Percentiles rank a stretch among this genome's conserved stretches.
These are phyloP conservation scores for Mohoua ochrocephala DNA, from an alignment of 2,113 vertebrate species.

Conservation along the genomic window DNA sequence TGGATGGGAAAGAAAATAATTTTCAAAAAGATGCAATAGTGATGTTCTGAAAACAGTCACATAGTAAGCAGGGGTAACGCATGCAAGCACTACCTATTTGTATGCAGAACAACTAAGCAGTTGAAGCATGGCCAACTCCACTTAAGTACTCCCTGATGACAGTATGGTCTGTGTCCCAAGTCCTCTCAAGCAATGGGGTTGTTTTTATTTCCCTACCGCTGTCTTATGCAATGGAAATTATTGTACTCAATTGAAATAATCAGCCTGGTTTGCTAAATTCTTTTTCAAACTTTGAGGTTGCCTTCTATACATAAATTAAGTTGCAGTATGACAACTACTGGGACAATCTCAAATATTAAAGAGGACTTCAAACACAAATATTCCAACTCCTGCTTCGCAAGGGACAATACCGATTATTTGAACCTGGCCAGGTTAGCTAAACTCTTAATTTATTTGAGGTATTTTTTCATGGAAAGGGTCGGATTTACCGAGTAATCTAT, in stretches of 20 bases:
- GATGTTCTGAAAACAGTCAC: background rate
- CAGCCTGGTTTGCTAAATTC: slow-evolving; percentile 41
- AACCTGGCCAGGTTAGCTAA: slow-evolving; percentile 24
- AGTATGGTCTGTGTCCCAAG: background rate
- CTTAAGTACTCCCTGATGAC: background rate
- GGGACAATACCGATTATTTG: slow-evolving; percentile 7
- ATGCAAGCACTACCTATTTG: background rate
- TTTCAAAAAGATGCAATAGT: background rate
- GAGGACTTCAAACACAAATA: background rate
- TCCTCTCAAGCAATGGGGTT: slow-evolving; percentile 13
- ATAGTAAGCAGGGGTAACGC: slow-evolving; percentile 15
- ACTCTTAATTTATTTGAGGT: slow-evolving; percentile 28
- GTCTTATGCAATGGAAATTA: background rate
- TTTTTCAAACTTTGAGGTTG: background rate
- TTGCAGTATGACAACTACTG: background rate
- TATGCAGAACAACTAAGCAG: slow-evolving; percentile 33
- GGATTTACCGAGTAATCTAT: background rate
- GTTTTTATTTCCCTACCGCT: slow-evolving; percentile 20
- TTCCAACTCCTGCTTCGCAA: background rate
- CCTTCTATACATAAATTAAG: slow-evolving; percentile 25
- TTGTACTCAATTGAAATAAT: background rate
- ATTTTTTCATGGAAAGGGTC: background rate
- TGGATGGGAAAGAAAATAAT: slow-evolving; percentile 26
- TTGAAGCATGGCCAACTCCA: slow-evolving; percentile 42
- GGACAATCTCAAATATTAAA: slow-evolving; percentile 28